phyloP scores from a whole-genome alignment of 2,888 invertebrate species.

The Ophion costatus region DNA sequence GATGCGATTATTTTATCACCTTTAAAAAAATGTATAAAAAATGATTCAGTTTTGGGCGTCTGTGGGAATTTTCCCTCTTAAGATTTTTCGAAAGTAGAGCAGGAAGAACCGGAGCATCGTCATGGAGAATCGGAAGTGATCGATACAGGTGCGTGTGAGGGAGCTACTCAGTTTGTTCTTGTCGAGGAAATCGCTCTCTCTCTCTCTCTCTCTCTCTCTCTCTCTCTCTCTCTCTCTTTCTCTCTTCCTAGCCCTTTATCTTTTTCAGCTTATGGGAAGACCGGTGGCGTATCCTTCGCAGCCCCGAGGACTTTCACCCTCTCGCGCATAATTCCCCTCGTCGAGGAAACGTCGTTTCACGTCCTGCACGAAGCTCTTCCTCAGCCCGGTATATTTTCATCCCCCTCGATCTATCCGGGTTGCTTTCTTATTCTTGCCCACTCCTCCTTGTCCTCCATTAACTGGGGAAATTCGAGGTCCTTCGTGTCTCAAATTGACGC shows the following conservation, averaged over 20 bases:
- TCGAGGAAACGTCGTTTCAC: slow-evolving; percentile 34
- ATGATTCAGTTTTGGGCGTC: too few relatives aligned
- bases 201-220: too few relatives aligned
- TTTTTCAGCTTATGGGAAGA: too few relatives aligned
- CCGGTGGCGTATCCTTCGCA: too few relatives aligned
- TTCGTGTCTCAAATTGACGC: slow-evolving; percentile 35
- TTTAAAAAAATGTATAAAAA: too few relatives aligned
- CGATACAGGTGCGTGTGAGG: slow-evolving; percentile 51
- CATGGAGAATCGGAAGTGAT: slow-evolving; percentile 47
- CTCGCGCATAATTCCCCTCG: slow-evolving; percentile 56
- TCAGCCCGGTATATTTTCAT: slow-evolving; percentile 19
- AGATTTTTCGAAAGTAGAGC: too few relatives aligned
- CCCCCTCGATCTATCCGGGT: not conserved
- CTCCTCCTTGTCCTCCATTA: not conserved
- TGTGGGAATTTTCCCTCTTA: too few relatives aligned
- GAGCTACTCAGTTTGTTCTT: slow-evolving; percentile 15
- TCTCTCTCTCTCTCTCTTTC: too few relatives aligned
- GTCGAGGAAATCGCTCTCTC: too few relatives aligned
- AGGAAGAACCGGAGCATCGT: not conserved
- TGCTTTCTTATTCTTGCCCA: not conserved
- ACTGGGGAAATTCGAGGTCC: slow-evolving; percentile 41
- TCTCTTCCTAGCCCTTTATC: too few relatives aligned
- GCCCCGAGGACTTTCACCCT: slow-evolving; percentile 1
- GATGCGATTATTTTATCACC: too few relatives aligned
- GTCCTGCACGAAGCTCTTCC: not conserved